A percentile compares a stretch with the other conserved stretches of the same genome.
These are phyloP conservation scores for Bombyx mori DNA, from an alignment of 1,140 invertebrate species.

Conservation along the genomic window DNA sequence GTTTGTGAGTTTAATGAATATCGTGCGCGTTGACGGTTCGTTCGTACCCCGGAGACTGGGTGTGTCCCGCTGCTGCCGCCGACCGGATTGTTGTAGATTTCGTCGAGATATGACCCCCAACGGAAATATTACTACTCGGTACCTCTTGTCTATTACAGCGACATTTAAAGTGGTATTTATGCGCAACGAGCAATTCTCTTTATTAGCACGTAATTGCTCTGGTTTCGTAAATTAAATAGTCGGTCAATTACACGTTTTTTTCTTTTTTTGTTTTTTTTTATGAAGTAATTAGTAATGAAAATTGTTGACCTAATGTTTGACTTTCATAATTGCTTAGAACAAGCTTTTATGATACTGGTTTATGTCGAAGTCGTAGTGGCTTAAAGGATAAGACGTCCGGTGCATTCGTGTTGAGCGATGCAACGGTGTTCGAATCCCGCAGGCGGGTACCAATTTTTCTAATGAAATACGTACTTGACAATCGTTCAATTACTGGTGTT, in stretches of 20 bases:
- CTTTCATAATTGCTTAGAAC: no score
- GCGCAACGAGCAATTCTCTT: conserved; percentile 6
- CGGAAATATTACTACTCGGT: conserved; percentile 24
- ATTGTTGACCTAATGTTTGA: no score
- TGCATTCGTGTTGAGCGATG: no score
- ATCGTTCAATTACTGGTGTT: no score
- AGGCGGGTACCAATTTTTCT: no score
- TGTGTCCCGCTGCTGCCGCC: conserved; percentile 24
- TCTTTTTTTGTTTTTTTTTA: neutral
- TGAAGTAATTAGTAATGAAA: no score
- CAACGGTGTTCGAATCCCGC: no score
- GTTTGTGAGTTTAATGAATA: conserved; percentile 36
- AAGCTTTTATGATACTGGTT: no score
- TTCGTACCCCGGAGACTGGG: conserved; percentile 23
- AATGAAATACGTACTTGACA: no score
- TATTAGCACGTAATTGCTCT: conserved; percentile 15
- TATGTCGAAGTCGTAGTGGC: no score
- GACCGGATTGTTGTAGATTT: conserved; percentile 39
- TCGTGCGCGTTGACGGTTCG: conserved; percentile 30
- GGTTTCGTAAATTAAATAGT: conserved; percentile 10
- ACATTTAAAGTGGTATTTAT: neutral
- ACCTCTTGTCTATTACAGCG: conserved; percentile 1
- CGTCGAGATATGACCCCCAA: conserved; percentile 25
- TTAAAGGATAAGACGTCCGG: no score
- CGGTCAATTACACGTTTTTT: conserved; percentile 8